Conservation (phyloP, 2,797 vertebrate genomes). For the Selene dorsalis region DNA sequence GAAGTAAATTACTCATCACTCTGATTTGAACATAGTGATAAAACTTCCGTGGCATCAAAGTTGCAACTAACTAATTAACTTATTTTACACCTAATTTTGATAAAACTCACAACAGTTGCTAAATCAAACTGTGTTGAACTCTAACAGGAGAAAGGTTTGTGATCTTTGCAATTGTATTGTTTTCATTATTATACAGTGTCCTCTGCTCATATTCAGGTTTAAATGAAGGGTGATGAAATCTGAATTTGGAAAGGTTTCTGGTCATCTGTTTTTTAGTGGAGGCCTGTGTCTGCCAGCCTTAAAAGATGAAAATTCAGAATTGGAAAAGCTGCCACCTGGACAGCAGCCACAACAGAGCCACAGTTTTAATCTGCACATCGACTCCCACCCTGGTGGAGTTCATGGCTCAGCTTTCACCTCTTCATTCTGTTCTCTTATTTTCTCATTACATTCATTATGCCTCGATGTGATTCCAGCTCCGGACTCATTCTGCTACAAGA, state of each 20-base stretch:
- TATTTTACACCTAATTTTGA: slow-evolving; percentile 10
- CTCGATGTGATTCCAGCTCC: slow-evolving; percentile 84
- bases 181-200: slow-evolving; percentile 11
- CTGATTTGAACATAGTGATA: neutral
- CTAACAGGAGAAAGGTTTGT: neutral
- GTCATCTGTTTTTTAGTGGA: slow-evolving; percentile 39
- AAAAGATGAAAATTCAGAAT: slow-evolving; percentile 41
- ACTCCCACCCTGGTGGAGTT: neutral
- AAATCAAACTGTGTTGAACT: neutral
- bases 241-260: slow-evolving; percentile 46
- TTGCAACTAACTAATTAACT: neutral
- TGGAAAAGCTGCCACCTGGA: slow-evolving; percentile 44
- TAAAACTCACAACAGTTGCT: slow-evolving; percentile 7
- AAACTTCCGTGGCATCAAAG: neutral
- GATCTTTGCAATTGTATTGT: slow-evolving; percentile 33
- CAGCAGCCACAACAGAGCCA: slow-evolving; percentile 24
- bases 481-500: slow-evolving; percentile 93
- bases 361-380: slow-evolving; percentile 56
- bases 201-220: slow-evolving; percentile 20
- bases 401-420: neutral
- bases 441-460: slow-evolving; percentile 6
- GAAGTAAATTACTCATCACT: neutral
- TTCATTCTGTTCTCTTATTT: neutral
- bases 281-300: slow-evolving; percentile 35
- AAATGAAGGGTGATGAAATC: slow-evolving; percentile 18